These are phyloP conservation scores for Zaprionus ghesquierei DNA, from an alignment of 1,140 invertebrate species.

Conservation along the genomic window DNA sequence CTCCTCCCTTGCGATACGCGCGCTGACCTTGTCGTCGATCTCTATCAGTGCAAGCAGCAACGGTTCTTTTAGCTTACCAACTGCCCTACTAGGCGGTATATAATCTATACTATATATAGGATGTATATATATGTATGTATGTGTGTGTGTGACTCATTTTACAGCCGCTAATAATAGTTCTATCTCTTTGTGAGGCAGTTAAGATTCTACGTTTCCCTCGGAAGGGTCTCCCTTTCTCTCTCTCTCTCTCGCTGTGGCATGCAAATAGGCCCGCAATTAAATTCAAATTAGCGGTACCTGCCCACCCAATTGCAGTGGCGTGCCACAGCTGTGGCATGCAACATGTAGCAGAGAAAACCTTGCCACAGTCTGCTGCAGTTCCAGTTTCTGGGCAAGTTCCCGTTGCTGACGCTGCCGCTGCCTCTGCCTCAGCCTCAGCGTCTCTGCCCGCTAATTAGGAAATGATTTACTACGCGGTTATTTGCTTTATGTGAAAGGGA, in stretches of 20 bases:
- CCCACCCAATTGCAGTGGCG: constrained; percentile 44
- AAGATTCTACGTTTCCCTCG: background rate
- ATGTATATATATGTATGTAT: background rate
- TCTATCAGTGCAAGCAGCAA: too few relatives aligned
- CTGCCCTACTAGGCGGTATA: background rate
- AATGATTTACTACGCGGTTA: constrained; percentile 60
- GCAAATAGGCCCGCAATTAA: constrained; percentile 53
- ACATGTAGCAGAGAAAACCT: background rate
- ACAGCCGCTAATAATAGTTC: background rate
- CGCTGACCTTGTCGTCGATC: constrained; percentile 20
- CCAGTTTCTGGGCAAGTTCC: constrained; percentile 8
- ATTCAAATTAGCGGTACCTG: constrained; percentile 61
- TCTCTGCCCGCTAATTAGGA: constrained; percentile 49
- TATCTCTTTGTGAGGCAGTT: background rate
- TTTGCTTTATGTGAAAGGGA: constrained; percentile 44
- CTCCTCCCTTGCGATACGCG: constrained; percentile 1
- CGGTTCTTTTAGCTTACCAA: background rate
- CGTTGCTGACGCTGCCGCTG: background rate
- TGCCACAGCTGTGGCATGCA: constrained; percentile 17
- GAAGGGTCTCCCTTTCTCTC: constrained; percentile 1
- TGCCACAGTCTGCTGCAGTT: background rate
- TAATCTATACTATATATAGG: background rate
- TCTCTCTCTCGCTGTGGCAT: background rate
- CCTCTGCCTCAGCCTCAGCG: constrained; percentile 3
- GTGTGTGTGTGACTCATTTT: background rate